Evolutionary conservation across 1,140 invertebrate genomes (phyloP).

Genomic region (Euschistus heros): DNA sequence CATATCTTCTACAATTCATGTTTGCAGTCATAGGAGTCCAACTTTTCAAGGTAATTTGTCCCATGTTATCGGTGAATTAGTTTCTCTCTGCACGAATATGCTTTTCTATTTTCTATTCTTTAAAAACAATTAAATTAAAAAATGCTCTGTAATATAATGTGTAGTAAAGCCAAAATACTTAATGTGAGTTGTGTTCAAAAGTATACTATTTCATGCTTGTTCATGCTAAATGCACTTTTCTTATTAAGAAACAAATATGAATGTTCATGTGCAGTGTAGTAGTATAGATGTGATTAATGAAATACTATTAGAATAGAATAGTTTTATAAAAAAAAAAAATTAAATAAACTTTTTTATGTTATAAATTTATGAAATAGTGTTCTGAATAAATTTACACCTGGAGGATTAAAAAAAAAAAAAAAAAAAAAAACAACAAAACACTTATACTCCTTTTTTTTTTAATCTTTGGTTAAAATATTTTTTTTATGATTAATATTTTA

Average conservation of each 20-base stretch:
- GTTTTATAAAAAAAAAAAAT: no score
- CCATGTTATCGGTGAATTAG: constrained; percentile 16
- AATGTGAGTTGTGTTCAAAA: constrained; percentile 1
- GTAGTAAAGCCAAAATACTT: not conserved
- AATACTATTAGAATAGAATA: constrained; percentile 2
- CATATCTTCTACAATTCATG: constrained; percentile 99
- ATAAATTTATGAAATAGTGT: no score
- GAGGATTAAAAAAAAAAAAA: no score
- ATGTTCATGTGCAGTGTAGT: constrained; percentile 3
- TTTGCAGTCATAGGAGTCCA: constrained; percentile 99
- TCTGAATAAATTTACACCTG: no score
- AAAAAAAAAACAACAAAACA: no score
- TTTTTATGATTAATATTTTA: no score
- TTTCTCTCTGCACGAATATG: constrained; percentile 16
- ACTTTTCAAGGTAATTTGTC: constrained; percentile 86
- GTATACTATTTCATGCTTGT: constrained; percentile 4
- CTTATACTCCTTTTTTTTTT: no score
- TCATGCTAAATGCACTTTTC: not conserved
- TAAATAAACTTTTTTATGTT: no score
- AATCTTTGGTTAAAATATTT: no score
- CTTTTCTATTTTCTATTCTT: constrained; percentile 5
- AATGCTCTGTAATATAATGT: not conserved
- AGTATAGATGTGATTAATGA: constrained; percentile 5
- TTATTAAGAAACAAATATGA: not conserved
- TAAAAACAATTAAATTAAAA: not conserved